Conservation (phyloP, 2,888 invertebrate species). For the Lithophane ornitopus region DNA sequence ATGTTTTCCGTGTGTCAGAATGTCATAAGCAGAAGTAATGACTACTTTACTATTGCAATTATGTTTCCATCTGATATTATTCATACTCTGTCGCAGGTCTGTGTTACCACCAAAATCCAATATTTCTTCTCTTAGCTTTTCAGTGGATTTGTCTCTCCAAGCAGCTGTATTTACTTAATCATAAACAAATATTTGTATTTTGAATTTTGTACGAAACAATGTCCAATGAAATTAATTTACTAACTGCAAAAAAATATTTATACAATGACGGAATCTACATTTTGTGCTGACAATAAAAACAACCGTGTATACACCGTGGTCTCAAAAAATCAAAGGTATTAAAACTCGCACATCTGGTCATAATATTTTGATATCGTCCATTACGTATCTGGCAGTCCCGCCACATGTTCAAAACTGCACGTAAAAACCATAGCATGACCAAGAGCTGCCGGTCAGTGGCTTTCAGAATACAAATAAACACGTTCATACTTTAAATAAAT, state of each 20-base stretch:
- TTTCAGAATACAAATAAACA: conserved; percentile 59
- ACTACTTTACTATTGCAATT: background rate
- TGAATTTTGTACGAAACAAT: background rate
- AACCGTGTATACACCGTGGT: background rate
- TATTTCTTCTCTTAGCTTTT: background rate
- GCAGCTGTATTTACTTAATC: background rate
- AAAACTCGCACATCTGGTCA: conserved; percentile 39
- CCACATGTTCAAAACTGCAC: conserved; percentile 44
- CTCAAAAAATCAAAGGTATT: conserved; percentile 21
- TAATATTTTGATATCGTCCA: conserved; percentile 57
- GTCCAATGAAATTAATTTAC: background rate
- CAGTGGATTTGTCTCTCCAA: background rate
- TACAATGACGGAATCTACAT: background rate
- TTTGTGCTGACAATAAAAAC: background rate
- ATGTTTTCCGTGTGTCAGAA: conserved; percentile 37
- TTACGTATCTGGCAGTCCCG: conserved; percentile 44
- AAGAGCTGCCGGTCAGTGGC: conserved; percentile 56
- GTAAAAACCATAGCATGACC: conserved; percentile 45
- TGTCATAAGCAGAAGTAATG: conserved; percentile 23
- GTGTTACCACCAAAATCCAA: background rate
- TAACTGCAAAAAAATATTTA: background rate
- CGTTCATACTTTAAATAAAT: conserved; percentile 49
- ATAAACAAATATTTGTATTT: background rate
- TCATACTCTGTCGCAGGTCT: background rate
- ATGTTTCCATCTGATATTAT: conserved; percentile 2